Evolutionary conservation across 2,113 vertebrate species (phyloP).

Genomic region (Etheostoma spectabile): DNA sequence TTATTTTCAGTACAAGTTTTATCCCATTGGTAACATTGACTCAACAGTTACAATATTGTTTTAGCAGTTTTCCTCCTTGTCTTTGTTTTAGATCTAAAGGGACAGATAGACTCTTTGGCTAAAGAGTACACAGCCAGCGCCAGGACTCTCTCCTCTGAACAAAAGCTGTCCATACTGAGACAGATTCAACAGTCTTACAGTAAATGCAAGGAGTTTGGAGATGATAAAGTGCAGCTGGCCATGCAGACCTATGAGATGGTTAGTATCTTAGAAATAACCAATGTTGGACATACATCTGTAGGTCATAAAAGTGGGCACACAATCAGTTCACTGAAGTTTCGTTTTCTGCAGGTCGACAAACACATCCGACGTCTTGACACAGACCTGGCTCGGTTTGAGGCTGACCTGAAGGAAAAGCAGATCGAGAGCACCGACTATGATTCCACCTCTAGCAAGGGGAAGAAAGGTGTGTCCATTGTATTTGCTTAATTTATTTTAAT

Average conservation of each 20-base stretch:
- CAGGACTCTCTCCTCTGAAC: conserved; percentile 90
- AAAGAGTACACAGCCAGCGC: conserved; percentile 95
- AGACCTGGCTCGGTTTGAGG: conserved; percentile 96
- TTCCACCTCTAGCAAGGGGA: conserved; percentile 96
- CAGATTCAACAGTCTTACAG: conserved; percentile 97
- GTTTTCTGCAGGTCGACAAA: conserved; percentile 91
- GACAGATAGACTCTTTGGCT: conserved; percentile 94
- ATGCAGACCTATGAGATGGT: conserved; percentile 99
- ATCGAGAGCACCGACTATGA: conserved; percentile 97
- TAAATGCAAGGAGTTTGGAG: conserved; percentile 98
- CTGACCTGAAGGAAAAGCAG: conserved; percentile 97
- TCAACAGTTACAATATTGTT: background rate
- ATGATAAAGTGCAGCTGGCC: conserved; percentile 98
- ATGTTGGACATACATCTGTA: background rate
- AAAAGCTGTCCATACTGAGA: conserved; percentile 93
- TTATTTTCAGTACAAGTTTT: background rate
- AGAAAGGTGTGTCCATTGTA: conserved; percentile 87
- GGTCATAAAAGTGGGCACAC: background rate
- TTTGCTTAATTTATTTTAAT: background rate
- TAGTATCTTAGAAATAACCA: conserved; percentile 48
- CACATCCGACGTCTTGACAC: conserved; percentile 96
- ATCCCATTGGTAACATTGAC: background rate
- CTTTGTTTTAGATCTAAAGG: conserved; percentile 90
- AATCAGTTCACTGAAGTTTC: background rate
- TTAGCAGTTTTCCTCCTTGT: background rate